Base-by-base conservation (phyloP, 1,140 invertebrate species). In the Caerostris extrusa region DNA sequence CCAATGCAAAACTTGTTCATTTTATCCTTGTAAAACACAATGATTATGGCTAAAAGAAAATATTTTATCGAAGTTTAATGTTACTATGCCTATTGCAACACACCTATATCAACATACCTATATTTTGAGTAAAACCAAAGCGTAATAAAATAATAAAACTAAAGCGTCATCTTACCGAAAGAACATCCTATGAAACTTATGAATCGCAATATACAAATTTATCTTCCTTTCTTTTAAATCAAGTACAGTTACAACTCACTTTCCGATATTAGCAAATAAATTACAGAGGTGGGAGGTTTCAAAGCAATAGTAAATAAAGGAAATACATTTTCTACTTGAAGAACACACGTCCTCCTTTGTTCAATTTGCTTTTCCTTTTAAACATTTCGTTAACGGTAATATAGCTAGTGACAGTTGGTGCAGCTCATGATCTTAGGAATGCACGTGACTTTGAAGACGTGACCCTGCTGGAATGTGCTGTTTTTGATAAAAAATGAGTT, bases 401-500 rank as follows among this genome's bases (percentile, higher is more conserved):
- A 34, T n/a, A n/a, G 55, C 56, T 90, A 77, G 81, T 67, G 88
- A 90, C 34, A 17, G 60, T 89, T 55, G 50, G 60, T 34, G 17
- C 60, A n/a, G 14, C 19, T 34, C 57, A 86, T 58, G 85, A 60
- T 57, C 85, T 87, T 53, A 60, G 64, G 61, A 89, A 55, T 34
- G 55, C 89, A 57, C 89, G 56, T 77, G 89, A 90, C 57, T 55
- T 7, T 14, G 14, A 19, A 34, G 8, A 90, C 89, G 89, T 90
- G 89, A 57, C 61, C 53, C 34, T 3, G 19, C 58, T 60, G 56
- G 5, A 34, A 55, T 53, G 34, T 55, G 14, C 55, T 57, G 53
- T 14, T 90, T n/a, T 7, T 17, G 14, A 3, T 90, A 69, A 90
- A 77, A 90, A 90, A 90, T 90, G 89, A 90, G 61, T 69, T 89